Evolutionary conservation across 2,797 vertebrate genomes (phyloP), one percentile per base, ranked within the genome.

Genomic region (Adrianichthys oophorus): DNA sequence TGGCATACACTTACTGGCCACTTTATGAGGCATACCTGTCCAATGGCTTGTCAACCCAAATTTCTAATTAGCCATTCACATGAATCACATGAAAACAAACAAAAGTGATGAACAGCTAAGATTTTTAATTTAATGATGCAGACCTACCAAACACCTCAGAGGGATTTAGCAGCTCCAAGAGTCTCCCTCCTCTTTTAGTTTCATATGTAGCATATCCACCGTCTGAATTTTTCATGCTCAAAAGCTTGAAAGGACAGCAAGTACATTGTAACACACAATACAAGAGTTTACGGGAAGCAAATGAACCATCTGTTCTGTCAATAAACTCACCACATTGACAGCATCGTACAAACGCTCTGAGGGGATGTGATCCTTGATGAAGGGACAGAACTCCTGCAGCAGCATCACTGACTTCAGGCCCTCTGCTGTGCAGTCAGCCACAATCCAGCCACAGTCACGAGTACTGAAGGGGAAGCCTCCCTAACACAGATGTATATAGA

Each of bases 401-500:
- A 98, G 87, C 86, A 99, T 93, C 69, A 95, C 61, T 0, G 94
- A 89, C 80, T 97, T 99, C 73, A 99, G 88, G 4, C 93, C 95
- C 87, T 99, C 98, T 0, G 96, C 95, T 0, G 96, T 98, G 83
- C 98, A 99, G 78, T 99, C 97, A 0, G 93, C 84, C n/a, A 99
- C 97, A 0, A 96, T 95, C 97, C 98, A 99, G n/a, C 95, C 94
- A 1, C 95, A 98, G 82, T 99, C 97, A 10, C 89, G 84, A 0
- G 96, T 99, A 52, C 97, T 99, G 83, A 99, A 99, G 52, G 93
- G 86, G 73, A 98, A 99, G 2, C 94, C 98, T 1, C 98, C 98
- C 97, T 99, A 79, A 62, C 4, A 46, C 4, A 46, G 18, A 21
- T 46, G n/a, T n/a, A 1, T 8, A 7, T 7, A 17, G 16, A 16